These are phyloP conservation scores for Masnerella sp. DNA, from an alignment of 2,888 invertebrate genomes.

Conservation along the genomic window DNA sequence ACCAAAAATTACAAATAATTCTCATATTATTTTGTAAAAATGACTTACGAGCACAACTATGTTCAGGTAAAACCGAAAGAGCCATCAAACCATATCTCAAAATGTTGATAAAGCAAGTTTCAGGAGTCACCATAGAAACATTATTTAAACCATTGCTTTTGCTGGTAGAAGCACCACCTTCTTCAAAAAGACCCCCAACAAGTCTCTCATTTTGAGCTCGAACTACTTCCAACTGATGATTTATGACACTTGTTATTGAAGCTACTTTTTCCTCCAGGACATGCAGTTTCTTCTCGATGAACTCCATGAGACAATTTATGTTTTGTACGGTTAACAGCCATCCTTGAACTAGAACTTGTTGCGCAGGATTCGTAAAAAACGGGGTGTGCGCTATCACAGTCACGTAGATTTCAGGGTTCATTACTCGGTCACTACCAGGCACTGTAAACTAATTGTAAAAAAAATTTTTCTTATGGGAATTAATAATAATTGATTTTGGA, in stretches of 20 bases:
- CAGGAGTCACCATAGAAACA: constrained; percentile 82
- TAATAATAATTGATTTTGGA: too few relatives aligned
- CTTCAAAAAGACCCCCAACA: constrained; percentile 80
- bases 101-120: constrained; percentile 87
- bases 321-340: constrained; percentile 82
- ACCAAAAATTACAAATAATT: too few relatives aligned
- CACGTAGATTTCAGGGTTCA: constrained; percentile 84
- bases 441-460: constrained; percentile 81
- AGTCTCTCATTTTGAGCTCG: constrained; percentile 80
- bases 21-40: too few relatives aligned
- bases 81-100: constrained; percentile 87
- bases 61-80: constrained; percentile 85
- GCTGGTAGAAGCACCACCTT: constrained; percentile 73
- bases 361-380: constrained; percentile 84
- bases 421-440: constrained; percentile 82
- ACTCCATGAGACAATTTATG: constrained; percentile 80
- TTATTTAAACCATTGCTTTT: constrained; percentile 77
- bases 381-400: constrained; percentile 88
- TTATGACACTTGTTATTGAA: constrained; percentile 79
- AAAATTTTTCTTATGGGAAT: too few relatives aligned
- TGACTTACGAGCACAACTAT: constrained; percentile 84
- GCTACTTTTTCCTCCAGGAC: constrained; percentile 82
- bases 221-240: constrained; percentile 80
- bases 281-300: constrained; percentile 81
- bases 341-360: constrained; percentile 86